Evolutionary conservation across 2,888 invertebrate genomes (phyloP).

Genomic region (Hyppa rectilinea): DNA sequence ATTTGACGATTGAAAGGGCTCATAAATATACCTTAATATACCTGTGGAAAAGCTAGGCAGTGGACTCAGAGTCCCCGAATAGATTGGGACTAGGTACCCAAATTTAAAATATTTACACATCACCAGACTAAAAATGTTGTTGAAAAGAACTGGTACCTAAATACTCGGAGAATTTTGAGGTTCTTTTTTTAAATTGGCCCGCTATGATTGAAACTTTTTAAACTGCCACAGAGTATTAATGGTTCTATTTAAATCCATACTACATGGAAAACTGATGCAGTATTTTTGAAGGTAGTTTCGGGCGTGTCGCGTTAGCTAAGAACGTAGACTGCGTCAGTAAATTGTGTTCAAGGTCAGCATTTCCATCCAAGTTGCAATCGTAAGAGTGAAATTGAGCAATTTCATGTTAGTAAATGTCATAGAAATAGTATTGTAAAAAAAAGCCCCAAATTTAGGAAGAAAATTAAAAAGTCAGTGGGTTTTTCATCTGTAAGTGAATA

Average conservation of each 20-base stretch:
- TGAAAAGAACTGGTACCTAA: neutral
- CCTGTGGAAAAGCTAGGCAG: neutral
- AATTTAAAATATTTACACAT: neutral
- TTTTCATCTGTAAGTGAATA: slow-evolving; percentile 15
- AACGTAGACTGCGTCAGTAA: slow-evolving; percentile 12
- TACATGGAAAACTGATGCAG: slow-evolving; percentile 60
- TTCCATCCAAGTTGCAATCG: neutral
- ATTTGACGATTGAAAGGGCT: neutral
- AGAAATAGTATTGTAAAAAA: slow-evolving; percentile 1
- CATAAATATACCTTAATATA: neutral
- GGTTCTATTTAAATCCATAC: neutral
- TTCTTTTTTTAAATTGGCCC: neutral
- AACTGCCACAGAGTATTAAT: neutral
- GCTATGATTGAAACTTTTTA: neutral
- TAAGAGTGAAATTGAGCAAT: slow-evolving; percentile 59
- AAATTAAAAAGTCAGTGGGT: neutral
- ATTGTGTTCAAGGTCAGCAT: slow-evolving; percentile 5
- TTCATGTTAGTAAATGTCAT: slow-evolving; percentile 19
- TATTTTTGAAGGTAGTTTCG: slow-evolving; percentile 10
- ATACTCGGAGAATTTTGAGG: neutral
- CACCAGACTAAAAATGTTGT: neutral
- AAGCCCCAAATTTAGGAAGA: slow-evolving; percentile 8
- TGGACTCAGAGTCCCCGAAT: too few relatives aligned
- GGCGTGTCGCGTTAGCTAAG: slow-evolving; percentile 44
- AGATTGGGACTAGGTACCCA: neutral